These are phyloP conservation scores for Parauchenoglanis ngamensis DNA, from an alignment of 2,797 vertebrate genomes.

Conservation along the genomic window DNA sequence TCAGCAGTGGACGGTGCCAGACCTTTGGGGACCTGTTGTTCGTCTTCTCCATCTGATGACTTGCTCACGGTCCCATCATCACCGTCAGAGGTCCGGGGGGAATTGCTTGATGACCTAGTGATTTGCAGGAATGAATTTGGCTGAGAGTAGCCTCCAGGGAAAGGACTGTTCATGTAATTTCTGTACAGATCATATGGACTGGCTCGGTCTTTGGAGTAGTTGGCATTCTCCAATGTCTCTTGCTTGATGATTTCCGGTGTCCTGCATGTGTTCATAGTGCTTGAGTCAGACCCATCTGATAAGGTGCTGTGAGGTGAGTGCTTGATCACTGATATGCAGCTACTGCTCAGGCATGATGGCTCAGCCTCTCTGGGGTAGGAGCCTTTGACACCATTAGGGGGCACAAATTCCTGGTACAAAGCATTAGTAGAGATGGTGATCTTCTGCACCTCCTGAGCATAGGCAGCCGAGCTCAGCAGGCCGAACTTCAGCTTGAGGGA, in stretches of 20 bases:
- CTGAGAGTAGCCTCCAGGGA: conserved; percentile 77
- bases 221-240: conserved; percentile 80
- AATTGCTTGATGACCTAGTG: conserved; percentile 86
- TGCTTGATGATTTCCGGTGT: conserved; percentile 83
- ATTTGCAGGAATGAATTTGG: conserved; percentile 83
- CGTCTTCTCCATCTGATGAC: conserved; percentile 92
- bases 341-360: conserved; percentile 74
- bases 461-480: conserved; percentile 84
- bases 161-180: conserved; percentile 74
- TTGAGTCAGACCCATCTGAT: conserved; percentile 77
- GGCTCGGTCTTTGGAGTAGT: conserved; percentile 76
- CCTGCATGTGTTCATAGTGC: conserved; percentile 71
- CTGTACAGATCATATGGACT: conserved; percentile 82
- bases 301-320: conserved; percentile 86
- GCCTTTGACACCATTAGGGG: conserved; percentile 67
- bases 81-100: conserved; percentile 86
- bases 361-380: conserved; percentile 78
- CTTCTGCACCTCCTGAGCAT: conserved; percentile 90
- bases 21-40: conserved; percentile 95
- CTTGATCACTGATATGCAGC: conserved; percentile 95
- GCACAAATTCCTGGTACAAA: conserved; percentile 82
- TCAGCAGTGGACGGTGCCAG: conserved; percentile 78
- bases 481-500: conserved; percentile 92
- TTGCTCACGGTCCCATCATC: conserved; percentile 87
- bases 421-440: conserved; percentile 76